Evolutionary conservation across 2,888 invertebrate species (phyloP).

Genomic region (Heterodera filipjevi): DNA sequence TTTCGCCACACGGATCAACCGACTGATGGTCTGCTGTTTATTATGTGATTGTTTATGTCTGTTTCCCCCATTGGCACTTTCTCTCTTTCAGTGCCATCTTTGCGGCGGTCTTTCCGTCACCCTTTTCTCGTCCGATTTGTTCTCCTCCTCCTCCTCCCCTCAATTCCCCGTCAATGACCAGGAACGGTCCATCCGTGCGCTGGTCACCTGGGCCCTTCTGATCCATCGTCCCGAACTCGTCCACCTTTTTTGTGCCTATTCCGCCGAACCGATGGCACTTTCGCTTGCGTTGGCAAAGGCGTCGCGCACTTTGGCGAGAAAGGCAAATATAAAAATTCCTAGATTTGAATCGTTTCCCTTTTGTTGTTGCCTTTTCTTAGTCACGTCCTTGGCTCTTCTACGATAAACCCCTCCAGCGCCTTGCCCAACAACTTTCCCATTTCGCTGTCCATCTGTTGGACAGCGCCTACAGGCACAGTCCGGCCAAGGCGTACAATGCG

Average conservation of each 20-base stretch:
- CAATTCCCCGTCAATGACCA: background rate
- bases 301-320: conserved; percentile 50
- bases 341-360: background rate
- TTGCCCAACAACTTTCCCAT: conserved; percentile 47
- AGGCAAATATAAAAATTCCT: conserved; percentile 34
- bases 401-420: conserved; percentile 48
- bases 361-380: conserved; percentile 40
- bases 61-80: background rate
- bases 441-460: conserved; percentile 49
- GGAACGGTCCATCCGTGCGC: conserved; percentile 7
- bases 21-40: conserved; percentile 45
- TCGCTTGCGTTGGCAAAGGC: conserved; percentile 53
- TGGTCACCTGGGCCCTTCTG: conserved; percentile 54
- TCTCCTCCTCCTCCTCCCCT: conserved; percentile 38
- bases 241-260: conserved; percentile 55
- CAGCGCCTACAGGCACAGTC: conserved; percentile 42
- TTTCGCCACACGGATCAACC: conserved; percentile 52
- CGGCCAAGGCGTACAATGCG: conserved; percentile 55
- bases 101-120: conserved; percentile 51
- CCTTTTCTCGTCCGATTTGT: conserved; percentile 51
- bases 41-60: background rate
- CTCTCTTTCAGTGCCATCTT: conserved; percentile 45
- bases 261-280: conserved; percentile 56
- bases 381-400: conserved; percentile 62
- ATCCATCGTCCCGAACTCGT: conserved; percentile 54